Percentiles rank a stretch among this genome's conserved stretches.
phyloP scores from a whole-genome alignment of 2,113 vertebrate genomes.

The Alexandromys fortis region DNA sequence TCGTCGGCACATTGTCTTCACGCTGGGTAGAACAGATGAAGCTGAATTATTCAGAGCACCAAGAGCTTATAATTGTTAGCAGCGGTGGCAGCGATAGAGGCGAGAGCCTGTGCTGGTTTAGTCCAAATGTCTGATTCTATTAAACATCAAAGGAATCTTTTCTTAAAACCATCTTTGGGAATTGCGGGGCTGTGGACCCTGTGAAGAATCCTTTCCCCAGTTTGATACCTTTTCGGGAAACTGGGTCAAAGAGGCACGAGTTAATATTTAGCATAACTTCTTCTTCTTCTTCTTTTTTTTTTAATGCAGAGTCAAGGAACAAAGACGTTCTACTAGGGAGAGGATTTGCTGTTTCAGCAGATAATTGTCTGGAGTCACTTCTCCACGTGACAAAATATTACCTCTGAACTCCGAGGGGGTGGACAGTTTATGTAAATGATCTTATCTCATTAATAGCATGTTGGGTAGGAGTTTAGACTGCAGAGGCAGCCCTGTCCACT shows the following conservation, averaged over 20 bases:
- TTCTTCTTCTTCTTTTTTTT: constrained; percentile 43
- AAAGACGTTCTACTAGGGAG: constrained; percentile 77
- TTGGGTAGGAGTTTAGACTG: neutral
- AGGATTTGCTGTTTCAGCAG: constrained; percentile 86
- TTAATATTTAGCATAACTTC: constrained; percentile 85
- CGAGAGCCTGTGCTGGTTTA: constrained; percentile 82
- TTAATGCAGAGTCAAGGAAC: constrained; percentile 86
- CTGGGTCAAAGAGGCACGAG: constrained; percentile 84
- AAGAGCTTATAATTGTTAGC: constrained; percentile 91
- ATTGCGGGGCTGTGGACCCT: constrained; percentile 69
- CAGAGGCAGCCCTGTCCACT: neutral
- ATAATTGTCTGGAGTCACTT: constrained; percentile 74
- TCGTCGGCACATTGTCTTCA: constrained; percentile 87
- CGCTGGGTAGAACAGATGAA: constrained; percentile 87
- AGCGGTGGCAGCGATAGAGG: constrained; percentile 84
- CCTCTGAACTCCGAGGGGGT: constrained; percentile 81
- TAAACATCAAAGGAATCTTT: constrained; percentile 82
- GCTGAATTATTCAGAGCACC: constrained; percentile 94
- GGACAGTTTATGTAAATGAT: constrained; percentile 50
- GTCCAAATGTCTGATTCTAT: constrained; percentile 85
- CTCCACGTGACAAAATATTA: constrained; percentile 78
- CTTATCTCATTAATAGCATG: constrained; percentile 18
- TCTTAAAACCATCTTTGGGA: constrained; percentile 80
- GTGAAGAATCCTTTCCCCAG: constrained; percentile 73
- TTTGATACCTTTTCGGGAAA: constrained; percentile 84